Percentiles rank a stretch among this genome's conserved stretches.
Evolutionary conservation across 2,797 vertebrate species (phyloP).

Genomic region (Huso huso): DNA sequence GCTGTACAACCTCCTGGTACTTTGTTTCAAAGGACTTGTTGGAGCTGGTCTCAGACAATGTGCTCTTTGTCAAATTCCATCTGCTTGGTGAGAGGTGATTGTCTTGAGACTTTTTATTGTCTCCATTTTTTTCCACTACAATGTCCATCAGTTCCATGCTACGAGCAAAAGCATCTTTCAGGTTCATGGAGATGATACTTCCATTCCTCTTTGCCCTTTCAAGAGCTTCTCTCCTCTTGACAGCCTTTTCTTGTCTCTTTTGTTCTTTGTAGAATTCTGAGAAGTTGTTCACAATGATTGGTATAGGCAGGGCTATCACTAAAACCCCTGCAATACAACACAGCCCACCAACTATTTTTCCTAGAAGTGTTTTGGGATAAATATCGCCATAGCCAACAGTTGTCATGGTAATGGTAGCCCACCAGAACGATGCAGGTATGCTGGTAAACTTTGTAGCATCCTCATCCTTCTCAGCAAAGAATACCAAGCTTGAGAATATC

Average conservation of each 20-base stretch:
- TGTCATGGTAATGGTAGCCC: conserved; percentile 99
- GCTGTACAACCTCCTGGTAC: conserved; percentile 65
- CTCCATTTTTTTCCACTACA: conserved; percentile 81
- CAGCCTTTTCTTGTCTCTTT: conserved; percentile 97
- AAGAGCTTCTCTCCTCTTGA: conserved; percentile 94
- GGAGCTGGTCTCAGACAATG: conserved; percentile 75
- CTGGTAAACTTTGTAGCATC: conserved; percentile 98
- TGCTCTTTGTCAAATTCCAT: conserved; percentile 75
- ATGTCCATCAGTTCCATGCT: conserved; percentile 96
- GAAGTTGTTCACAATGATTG: conserved; percentile 98
- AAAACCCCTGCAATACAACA: conserved; percentile 97
- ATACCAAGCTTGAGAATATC: conserved; percentile 98
- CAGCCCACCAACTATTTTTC: conserved; percentile 95
- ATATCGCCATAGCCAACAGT: conserved; percentile 98
- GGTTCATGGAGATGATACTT: conserved; percentile 97
- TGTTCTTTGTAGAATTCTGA: conserved; percentile 99
- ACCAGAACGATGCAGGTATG: conserved; percentile 98
- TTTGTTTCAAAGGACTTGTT: conserved; percentile 79
- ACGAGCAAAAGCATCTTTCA: conserved; percentile 92
- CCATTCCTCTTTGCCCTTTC: conserved; percentile 95
- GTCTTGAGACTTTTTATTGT: conserved; percentile 62
- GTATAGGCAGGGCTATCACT: conserved; percentile 94
- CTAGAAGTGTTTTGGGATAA: conserved; percentile 92
- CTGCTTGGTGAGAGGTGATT: conserved; percentile 82
- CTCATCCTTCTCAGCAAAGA: conserved; percentile 97